These are phyloP conservation scores for Serinus canaria DNA, from an alignment of 2,113 vertebrate genomes.

Conservation along the genomic window DNA sequence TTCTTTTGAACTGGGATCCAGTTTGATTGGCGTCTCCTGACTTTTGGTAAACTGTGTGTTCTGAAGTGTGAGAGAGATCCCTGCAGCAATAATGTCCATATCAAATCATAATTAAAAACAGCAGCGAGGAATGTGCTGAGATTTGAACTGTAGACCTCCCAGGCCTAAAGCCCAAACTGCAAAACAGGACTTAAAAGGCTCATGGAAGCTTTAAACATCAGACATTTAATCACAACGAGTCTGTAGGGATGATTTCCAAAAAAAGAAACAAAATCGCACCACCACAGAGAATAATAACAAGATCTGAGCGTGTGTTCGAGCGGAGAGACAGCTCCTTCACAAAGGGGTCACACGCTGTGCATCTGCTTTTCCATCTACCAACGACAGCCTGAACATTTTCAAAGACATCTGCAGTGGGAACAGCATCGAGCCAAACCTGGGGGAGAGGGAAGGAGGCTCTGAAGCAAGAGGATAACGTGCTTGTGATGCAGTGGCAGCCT, in stretches of 20 bases:
- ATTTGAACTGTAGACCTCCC: constrained; percentile 45
- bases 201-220: constrained; percentile 60
- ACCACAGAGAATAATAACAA: constrained; percentile 29
- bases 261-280: constrained; percentile 57
- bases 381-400: constrained; percentile 32
- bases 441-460: constrained; percentile 45
- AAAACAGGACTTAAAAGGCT: constrained; percentile 62
- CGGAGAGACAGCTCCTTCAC: not conserved
- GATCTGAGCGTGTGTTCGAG: not conserved
- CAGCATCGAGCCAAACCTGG: not conserved
- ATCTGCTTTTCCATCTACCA: constrained; percentile 37
- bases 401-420: constrained; percentile 29
- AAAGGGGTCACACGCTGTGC: constrained; percentile 19
- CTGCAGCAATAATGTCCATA: constrained; percentile 41
- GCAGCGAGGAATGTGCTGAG: constrained; percentile 37
- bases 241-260: constrained; percentile 48
- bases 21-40: constrained; percentile 1
- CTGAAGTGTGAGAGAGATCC: constrained; percentile 36
- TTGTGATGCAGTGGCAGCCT: constrained; percentile 35
- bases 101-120: constrained; percentile 62
- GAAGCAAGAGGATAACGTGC: not conserved
- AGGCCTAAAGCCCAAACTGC: constrained; percentile 44
- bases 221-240: constrained; percentile 24
- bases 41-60: constrained; percentile 39
- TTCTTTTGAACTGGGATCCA: constrained; percentile 8